Percentiles rank a stretch among this genome's conserved stretches.
phyloP scores from a whole-genome alignment of 1,140 invertebrate genomes.

The Akabosia matsudoensis region DNA sequence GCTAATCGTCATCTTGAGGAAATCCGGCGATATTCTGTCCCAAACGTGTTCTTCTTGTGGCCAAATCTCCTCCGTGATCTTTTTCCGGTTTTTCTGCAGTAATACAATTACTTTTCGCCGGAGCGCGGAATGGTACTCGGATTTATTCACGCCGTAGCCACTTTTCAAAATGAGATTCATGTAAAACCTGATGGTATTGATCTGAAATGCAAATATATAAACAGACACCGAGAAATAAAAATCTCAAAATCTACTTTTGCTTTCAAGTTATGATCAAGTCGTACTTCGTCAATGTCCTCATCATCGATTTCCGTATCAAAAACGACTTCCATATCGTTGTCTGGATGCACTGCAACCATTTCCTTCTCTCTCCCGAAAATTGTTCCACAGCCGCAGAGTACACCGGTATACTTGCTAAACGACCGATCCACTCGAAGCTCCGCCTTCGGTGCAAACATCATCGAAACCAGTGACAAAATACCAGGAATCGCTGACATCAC shows the following conservation, averaged over 20 bases:
- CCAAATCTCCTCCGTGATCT: conserved; percentile 35
- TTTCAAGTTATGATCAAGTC: too few relatives aligned
- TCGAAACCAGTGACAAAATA: conserved; percentile 66
- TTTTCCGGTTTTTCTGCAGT: conserved; percentile 26
- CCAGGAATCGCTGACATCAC: conserved; percentile 83
- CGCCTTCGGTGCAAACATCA: conserved; percentile 76
- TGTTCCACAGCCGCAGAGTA: conserved; percentile 76
- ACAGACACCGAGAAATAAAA: too few relatives aligned
- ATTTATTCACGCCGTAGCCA: conserved; percentile 18
- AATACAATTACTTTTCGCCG: conserved; percentile 30
- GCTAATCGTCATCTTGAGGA: background rate
- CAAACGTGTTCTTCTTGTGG: conserved; percentile 41
- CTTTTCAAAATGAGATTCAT: conserved; percentile 57
- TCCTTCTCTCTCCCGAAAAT: background rate
- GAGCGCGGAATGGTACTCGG: conserved; percentile 23
- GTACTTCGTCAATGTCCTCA: conserved; percentile 63
- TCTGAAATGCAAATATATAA: conserved; percentile 52
- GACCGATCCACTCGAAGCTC: conserved; percentile 63
- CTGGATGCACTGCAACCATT: conserved; percentile 59
- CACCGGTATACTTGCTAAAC: conserved; percentile 64
- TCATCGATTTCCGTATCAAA: conserved; percentile 69
- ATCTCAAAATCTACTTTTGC: too few relatives aligned
- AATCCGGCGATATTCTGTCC: conserved; percentile 23
- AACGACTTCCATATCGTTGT: conserved; percentile 76
- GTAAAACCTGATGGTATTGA: conserved; percentile 61